Percentiles rank a stretch among this genome's conserved stretches.
These are phyloP conservation scores for Tineola bisselliella DNA, from an alignment of 2,888 invertebrate species.

Conservation along the genomic window DNA sequence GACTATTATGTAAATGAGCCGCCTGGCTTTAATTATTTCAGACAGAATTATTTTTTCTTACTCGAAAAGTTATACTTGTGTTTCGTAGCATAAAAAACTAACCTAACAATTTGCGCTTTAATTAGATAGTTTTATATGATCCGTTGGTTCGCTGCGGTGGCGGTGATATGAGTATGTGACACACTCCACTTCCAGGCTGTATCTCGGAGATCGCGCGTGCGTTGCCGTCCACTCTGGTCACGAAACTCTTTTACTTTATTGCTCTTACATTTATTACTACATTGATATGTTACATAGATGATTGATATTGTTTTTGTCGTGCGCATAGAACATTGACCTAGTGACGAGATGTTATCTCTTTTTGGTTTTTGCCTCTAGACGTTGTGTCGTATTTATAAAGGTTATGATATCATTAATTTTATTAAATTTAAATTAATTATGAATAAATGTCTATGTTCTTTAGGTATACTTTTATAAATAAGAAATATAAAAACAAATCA, in stretches of 20 bases:
- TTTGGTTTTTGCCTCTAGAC: neutral
- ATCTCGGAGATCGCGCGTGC: conserved; percentile 25
- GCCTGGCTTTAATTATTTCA: neutral
- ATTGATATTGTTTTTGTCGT: conserved; percentile 47
- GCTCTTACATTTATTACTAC: conserved; percentile 38
- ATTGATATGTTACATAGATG: conserved; percentile 47
- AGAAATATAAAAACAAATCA: too few species aligned
- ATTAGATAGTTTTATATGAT: neutral
- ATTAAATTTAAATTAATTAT: neutral
- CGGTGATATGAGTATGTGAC: conserved; percentile 28
- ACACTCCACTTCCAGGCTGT: conserved; percentile 43
- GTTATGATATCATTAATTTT: conserved; percentile 25
- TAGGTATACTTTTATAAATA: too few species aligned
- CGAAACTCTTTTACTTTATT: conserved; percentile 39
- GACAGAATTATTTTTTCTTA: neutral
- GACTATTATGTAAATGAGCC: conserved; percentile 35
- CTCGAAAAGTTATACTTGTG: neutral
- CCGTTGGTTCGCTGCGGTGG: neutral
- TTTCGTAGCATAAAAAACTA: neutral
- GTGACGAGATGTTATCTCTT: conserved; percentile 17
- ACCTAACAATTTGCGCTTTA: neutral
- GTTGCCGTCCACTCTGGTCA: conserved; percentile 28
- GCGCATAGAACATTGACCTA: conserved; percentile 40
- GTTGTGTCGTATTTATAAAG: conserved; percentile 14
- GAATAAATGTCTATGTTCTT: neutral